phyloP scores from a whole-genome alignment of 2,888 invertebrate species.

The Limnephilus rhombicus region DNA sequence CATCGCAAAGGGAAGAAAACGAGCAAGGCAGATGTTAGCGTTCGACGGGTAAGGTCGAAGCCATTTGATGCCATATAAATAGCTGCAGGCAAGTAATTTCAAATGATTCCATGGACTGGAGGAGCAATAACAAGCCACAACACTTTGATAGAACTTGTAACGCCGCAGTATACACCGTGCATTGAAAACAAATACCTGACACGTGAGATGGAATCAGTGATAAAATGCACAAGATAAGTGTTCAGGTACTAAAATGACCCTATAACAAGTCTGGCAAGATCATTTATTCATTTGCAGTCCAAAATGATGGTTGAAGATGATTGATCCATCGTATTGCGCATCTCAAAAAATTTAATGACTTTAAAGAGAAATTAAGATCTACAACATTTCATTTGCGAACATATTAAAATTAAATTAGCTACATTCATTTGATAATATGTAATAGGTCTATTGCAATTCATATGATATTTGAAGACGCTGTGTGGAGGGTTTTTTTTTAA shows the following conservation, averaged over 20 bases:
- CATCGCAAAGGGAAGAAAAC: slow-evolving; percentile 27
- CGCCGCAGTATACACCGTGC: neutral
- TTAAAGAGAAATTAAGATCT: neutral
- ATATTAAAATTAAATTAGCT: neutral
- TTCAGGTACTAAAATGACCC: neutral
- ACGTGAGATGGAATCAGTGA: neutral
- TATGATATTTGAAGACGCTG: too few relatives aligned
- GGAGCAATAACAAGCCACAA: neutral
- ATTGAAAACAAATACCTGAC: neutral
- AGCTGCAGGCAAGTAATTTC: neutral
- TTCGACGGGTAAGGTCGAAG: slow-evolving; percentile 2
- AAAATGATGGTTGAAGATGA: neutral
- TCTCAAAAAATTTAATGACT: neutral
- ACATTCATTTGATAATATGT: neutral
- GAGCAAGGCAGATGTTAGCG: slow-evolving; percentile 1
- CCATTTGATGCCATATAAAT: slow-evolving; percentile 12
- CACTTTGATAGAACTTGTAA: neutral
- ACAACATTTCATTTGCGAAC: too few relatives aligned
- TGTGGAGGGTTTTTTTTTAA: too few relatives aligned
- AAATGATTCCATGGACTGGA: neutral
- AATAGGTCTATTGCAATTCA: too few relatives aligned
- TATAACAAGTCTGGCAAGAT: neutral
- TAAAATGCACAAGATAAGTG: neutral
- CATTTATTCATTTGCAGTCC: neutral
- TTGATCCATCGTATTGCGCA: too few relatives aligned